A percentile compares a stretch with the other conserved stretches of the same genome.
Evolutionary conservation across 2,888 invertebrate genomes (phyloP).

Genomic region (Mythimna lalbum): DNA sequence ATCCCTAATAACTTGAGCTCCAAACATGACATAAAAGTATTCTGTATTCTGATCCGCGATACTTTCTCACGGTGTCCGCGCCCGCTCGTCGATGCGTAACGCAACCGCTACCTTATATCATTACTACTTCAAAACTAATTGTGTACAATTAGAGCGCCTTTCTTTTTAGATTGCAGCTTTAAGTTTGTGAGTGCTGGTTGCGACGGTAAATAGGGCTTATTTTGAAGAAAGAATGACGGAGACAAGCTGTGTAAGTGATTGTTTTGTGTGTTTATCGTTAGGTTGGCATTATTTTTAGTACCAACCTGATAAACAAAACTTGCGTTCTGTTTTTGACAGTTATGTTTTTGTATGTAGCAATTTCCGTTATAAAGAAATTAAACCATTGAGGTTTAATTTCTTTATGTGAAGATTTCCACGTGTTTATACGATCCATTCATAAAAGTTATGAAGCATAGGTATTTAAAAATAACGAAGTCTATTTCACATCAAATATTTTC

Average conservation of each 20-base stretch:
- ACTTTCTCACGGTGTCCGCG: constrained; percentile 63
- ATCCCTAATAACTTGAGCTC: constrained; percentile 27
- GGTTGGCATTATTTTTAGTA: constrained; percentile 10
- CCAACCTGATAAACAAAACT: constrained; percentile 3
- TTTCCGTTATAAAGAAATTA: background rate
- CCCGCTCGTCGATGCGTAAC: constrained; percentile 58
- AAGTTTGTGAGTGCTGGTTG: constrained; percentile 41
- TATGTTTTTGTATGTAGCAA: background rate
- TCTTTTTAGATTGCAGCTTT: constrained; percentile 53
- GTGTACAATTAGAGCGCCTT: constrained; percentile 57
- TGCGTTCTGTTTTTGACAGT: constrained; percentile 3
- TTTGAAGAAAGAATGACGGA: constrained; percentile 34
- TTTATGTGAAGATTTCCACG: background rate
- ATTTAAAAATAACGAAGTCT: constrained; percentile 43
- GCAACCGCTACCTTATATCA: constrained; percentile 59
- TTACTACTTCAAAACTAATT: constrained; percentile 60
- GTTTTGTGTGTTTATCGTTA: constrained; percentile 1
- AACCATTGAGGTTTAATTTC: too few species aligned
- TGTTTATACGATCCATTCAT: constrained; percentile 4
- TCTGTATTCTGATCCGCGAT: constrained; percentile 42
- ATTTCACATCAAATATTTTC: constrained; percentile 52
- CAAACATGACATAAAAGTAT: constrained; percentile 45
- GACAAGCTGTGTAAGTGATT: constrained; percentile 10
- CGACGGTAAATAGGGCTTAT: constrained; percentile 42
- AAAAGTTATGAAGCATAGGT: constrained; percentile 42